A percentile compares a stretch with the other conserved stretches of the same genome.
Conservation (phyloP, 2,888 invertebrate genomes). For the Caenorhabditis drosophilae region DNA sequence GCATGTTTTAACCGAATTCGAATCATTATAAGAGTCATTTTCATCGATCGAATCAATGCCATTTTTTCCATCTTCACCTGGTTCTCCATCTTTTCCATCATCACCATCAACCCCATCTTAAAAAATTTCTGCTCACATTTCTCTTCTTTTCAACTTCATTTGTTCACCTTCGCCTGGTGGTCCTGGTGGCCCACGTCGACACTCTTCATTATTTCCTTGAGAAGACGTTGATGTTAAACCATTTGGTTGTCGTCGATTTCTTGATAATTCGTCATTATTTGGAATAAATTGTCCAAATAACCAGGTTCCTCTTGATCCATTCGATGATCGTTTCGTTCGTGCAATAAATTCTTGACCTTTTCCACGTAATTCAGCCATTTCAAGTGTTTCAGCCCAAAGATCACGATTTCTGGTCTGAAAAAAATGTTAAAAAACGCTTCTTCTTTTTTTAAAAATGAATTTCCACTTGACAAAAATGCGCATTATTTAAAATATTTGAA, state of each 20-base stretch:
- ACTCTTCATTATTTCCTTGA: slow-evolving; percentile 30
- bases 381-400: slow-evolving; percentile 64
- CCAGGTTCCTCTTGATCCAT: slow-evolving; percentile 48
- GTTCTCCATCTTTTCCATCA: slow-evolving; percentile 53
- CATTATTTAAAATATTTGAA: slow-evolving; percentile 56
- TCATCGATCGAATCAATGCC: slow-evolving; percentile 40
- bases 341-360: slow-evolving; percentile 27
- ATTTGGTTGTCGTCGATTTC: slow-evolving; percentile 30
- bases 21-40: too few relatives aligned
- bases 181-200: slow-evolving; percentile 46
- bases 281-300: slow-evolving; percentile 62
- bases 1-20: too few relatives aligned
- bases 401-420: slow-evolving; percentile 64
- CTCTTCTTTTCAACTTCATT: not conserved
- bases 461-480: slow-evolving; percentile 67
- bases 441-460: not conserved
- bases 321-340: slow-evolving; percentile 31
- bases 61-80: slow-evolving; percentile 59
- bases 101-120: slow-evolving; percentile 41
- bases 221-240: slow-evolving; percentile 6
- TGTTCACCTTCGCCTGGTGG: slow-evolving; percentile 44
- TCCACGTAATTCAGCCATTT: slow-evolving; percentile 46
- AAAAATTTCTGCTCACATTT: not conserved
- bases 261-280: not conserved
- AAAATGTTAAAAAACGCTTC: not conserved